Percentiles rank a stretch among this genome's conserved stretches.
Evolutionary conservation across 2,888 invertebrate species (phyloP).

Genomic region (Rhorus exstirpatorius): DNA sequence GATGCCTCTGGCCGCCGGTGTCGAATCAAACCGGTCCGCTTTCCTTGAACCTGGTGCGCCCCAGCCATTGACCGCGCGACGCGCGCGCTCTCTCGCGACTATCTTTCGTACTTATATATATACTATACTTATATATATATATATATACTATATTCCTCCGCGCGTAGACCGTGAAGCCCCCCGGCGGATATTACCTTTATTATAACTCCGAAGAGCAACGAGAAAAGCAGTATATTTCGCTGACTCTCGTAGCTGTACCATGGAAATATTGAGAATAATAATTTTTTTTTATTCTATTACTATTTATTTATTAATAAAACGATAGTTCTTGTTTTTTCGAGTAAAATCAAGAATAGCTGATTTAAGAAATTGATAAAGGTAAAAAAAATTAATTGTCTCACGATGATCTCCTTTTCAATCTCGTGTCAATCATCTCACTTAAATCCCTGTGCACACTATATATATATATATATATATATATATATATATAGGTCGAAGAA

Average conservation of each 20-base stretch:
- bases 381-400: background rate
- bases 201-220: background rate
- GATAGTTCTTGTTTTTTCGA: no score
- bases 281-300: background rate
- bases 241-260: background rate
- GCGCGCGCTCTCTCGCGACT: conserved; percentile 35
- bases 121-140: background rate
- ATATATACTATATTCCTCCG: conserved; percentile 50
- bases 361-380: background rate
- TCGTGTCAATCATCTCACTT: no score
- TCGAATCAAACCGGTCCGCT: conserved; percentile 84
- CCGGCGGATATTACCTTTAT: conserved; percentile 23
- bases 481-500: no score
- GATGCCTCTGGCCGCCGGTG: conserved; percentile 70
- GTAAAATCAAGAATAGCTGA: no score
- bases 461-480: no score
- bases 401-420: no score
- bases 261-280: background rate
- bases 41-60: conserved; percentile 85
- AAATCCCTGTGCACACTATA: no score
- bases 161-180: conserved; percentile 35
- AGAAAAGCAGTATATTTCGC: background rate
- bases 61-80: conserved; percentile 85
- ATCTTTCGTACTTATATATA: conserved; percentile 47
- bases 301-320: background rate